Evolutionary conservation across 1,140 invertebrate genomes (phyloP).

Genomic region (Propsilocerus akamusi): DNA sequence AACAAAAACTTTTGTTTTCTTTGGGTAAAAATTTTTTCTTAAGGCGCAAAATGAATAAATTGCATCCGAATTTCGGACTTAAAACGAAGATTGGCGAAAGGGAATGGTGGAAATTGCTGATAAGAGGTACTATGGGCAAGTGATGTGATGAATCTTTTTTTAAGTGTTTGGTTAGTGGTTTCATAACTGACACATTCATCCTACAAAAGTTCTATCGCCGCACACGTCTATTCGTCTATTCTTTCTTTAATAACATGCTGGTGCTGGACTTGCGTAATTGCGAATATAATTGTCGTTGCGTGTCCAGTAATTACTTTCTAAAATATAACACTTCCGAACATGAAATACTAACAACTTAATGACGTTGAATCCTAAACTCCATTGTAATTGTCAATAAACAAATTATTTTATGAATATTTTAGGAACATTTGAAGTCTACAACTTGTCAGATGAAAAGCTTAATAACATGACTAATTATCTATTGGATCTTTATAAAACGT

Average conservation of each 20-base stretch:
- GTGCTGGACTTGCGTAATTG: no score
- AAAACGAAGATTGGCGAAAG: constrained; percentile 45
- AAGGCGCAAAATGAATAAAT: constrained; percentile 29
- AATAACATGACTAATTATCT: constrained; percentile 37
- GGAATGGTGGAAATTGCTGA: constrained; percentile 55
- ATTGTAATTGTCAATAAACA: constrained; percentile 8
- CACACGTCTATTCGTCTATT: no score
- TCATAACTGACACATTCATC: no score
- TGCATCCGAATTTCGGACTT: constrained; percentile 67
- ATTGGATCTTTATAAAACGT: constrained; percentile 43
- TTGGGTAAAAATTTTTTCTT: neutral
- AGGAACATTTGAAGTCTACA: constrained; percentile 19
- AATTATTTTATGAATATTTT: neutral
- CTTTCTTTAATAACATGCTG: no score
- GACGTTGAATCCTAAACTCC: no score
- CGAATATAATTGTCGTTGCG: no score
- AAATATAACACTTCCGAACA: neutral
- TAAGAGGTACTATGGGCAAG: constrained; percentile 12
- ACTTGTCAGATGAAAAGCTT: constrained; percentile 26
- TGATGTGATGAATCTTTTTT: neutral
- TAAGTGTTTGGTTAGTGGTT: no score
- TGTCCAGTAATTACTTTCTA: no score
- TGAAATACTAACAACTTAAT: no score
- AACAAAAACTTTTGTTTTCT: neutral
- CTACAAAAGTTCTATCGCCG: no score